Evolutionary conservation across 1,140 invertebrate genomes (phyloP).

Genomic region (Amphibalanus amphitrite): DNA sequence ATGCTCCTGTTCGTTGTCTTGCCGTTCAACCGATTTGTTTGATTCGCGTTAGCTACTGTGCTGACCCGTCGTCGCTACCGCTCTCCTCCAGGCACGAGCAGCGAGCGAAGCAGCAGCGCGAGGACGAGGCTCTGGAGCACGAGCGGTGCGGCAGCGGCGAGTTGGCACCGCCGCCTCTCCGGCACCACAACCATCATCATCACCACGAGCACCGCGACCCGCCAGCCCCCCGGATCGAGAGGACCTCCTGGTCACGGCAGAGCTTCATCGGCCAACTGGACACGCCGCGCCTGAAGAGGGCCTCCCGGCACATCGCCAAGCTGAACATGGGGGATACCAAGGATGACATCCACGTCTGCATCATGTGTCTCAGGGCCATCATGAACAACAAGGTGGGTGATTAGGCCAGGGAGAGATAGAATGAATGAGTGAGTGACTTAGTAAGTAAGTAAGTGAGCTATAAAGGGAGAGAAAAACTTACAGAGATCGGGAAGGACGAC

Average conservation of each 20-base stretch:
- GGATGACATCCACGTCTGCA: constrained; percentile 98
- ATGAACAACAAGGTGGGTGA: constrained; percentile 95
- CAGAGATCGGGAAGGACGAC: too few species aligned
- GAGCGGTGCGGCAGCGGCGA: constrained; percentile 14
- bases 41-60: too few species aligned
- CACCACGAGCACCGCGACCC: background rate
- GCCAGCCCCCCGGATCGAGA: background rate
- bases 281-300: constrained; percentile 48
- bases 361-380: constrained; percentile 95
- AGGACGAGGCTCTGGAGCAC: constrained; percentile 15
- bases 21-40: too few species aligned
- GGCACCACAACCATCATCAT: too few species aligned
- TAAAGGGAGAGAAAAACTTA: too few species aligned
- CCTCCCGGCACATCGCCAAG: constrained; percentile 66
- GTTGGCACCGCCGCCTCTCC: constrained; percentile 27
- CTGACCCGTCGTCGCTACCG: too few species aligned
- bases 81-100: constrained; percentile 49
- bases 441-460: too few species aligned
- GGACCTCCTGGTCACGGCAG: background rate
- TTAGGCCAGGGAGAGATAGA: too few species aligned
- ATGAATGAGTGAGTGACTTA: too few species aligned
- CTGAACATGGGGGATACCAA: constrained; percentile 94
- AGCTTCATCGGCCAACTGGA: constrained; percentile 35
- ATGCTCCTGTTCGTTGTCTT: too few species aligned
- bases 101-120: constrained; percentile 47